Conservation (phyloP, 2,797 vertebrate genomes). For the Hippopotamyrus pictus region DNA sequence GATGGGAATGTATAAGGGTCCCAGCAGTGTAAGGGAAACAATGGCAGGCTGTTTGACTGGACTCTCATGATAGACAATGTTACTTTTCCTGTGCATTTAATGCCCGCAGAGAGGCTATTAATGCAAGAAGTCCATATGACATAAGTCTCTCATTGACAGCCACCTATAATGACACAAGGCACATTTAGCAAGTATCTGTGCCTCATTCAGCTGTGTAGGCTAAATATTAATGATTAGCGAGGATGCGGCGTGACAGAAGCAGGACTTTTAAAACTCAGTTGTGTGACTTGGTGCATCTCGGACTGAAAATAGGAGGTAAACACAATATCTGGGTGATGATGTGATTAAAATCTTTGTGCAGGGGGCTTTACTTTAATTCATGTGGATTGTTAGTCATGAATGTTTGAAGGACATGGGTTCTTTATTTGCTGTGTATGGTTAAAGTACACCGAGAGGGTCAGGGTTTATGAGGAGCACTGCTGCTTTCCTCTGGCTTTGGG, state of each 20-base stretch:
- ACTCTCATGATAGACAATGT: background rate
- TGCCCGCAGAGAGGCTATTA: background rate
- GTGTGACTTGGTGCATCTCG: background rate
- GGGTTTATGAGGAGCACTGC: background rate
- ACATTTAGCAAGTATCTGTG: background rate
- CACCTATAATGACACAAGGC: background rate
- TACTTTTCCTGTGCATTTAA: background rate
- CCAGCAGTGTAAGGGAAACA: background rate
- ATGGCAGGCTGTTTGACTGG: background rate
- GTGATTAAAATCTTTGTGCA: background rate
- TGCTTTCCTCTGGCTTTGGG: background rate
- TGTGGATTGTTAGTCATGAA: background rate
- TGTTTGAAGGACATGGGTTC: background rate
- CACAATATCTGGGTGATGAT: background rate
- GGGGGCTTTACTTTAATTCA: background rate
- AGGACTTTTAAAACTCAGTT: background rate
- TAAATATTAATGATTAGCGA: background rate
- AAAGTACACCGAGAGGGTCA: too few relatives aligned
- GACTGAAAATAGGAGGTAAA: background rate
- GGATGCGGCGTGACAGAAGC: background rate
- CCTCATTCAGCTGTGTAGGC: background rate
- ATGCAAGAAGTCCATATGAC: background rate
- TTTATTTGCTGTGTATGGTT: background rate
- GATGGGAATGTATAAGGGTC: background rate
- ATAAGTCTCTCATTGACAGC: background rate